A percentile compares a stretch with the other conserved stretches of the same genome.
Conservation (phyloP, 2,888 invertebrate genomes). For the Drosophila merina region DNA sequence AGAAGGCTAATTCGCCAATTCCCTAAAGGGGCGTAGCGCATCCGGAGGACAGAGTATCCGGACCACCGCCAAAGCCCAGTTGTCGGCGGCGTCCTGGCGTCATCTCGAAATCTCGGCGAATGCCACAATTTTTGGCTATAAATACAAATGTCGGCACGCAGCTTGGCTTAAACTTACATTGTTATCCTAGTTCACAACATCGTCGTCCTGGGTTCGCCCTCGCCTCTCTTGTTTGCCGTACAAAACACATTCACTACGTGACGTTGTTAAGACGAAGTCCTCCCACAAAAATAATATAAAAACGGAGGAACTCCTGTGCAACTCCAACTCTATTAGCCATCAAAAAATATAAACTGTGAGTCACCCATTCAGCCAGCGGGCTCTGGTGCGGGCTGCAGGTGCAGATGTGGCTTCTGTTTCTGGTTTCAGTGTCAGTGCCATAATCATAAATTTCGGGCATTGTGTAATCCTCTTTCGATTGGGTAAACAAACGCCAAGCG, state of each 20-base stretch:
- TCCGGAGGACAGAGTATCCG: slow-evolving; percentile 67
- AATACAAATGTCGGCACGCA: slow-evolving; percentile 81
- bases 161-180: slow-evolving; percentile 80
- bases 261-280: slow-evolving; percentile 40
- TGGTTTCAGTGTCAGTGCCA: slow-evolving; percentile 44
- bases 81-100: slow-evolving; percentile 45
- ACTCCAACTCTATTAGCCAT: slow-evolving; percentile 13
- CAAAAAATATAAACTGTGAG: slow-evolving; percentile 36
- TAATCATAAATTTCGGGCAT: slow-evolving; percentile 44
- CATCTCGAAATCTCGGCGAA: slow-evolving; percentile 66
- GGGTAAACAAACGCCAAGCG: slow-evolving; percentile 46
- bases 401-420: slow-evolving; percentile 35
- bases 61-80: slow-evolving; percentile 16
- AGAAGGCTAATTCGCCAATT: slow-evolving; percentile 39
- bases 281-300: neutral
- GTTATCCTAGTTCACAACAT: slow-evolving; percentile 80
- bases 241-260: slow-evolving; percentile 42
- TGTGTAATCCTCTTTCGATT: slow-evolving; percentile 44
- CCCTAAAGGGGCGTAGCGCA: slow-evolving; percentile 62
- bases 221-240: slow-evolving; percentile 11
- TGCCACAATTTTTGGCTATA: slow-evolving; percentile 73
- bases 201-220: slow-evolving; percentile 51
- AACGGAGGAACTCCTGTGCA: slow-evolving; percentile 3
- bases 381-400: slow-evolving; percentile 35
- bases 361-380: slow-evolving; percentile 23